Conservation (phyloP, 2,797 vertebrate species). For the Apogon talboti region DNA sequence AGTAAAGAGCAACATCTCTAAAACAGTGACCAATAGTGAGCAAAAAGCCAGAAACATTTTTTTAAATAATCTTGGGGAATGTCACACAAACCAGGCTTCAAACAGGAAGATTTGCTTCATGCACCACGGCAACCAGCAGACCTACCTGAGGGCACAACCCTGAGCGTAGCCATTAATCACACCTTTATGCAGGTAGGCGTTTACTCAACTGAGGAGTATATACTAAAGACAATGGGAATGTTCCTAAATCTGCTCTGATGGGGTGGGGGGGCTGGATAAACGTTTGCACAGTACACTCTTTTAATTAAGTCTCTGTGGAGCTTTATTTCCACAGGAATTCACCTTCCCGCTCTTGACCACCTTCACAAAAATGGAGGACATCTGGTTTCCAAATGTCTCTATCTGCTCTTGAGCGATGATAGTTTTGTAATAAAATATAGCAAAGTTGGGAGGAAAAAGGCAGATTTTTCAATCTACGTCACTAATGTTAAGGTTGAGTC, state of each 20-base stretch:
- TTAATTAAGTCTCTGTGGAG: constrained; percentile 78
- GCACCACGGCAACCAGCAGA: constrained; percentile 45
- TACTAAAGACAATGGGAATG: constrained; percentile 73
- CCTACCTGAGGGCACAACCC: constrained; percentile 63
- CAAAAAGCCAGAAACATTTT: constrained; percentile 22
- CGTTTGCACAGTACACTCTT: constrained; percentile 73
- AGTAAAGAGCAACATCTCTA: constrained; percentile 17
- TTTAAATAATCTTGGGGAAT: constrained; percentile 7
- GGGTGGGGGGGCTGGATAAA: constrained; percentile 74
- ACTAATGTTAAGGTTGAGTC: constrained; percentile 48
- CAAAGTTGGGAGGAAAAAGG: constrained; percentile 32
- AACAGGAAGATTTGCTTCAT: constrained; percentile 41
- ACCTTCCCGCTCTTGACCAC: constrained; percentile 65
- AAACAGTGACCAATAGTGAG: constrained; percentile 4
- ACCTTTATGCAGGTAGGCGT: constrained; percentile 76
- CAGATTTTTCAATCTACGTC: constrained; percentile 33
- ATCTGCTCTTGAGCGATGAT: constrained; percentile 38
- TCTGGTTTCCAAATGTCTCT: constrained; percentile 72
- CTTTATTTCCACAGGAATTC: constrained; percentile 76
- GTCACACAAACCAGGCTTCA: constrained; percentile 34
- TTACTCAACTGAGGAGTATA: constrained; percentile 69
- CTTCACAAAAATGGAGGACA: constrained; percentile 58
- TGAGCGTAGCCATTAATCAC: constrained; percentile 76
- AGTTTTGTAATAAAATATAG: constrained; percentile 47
- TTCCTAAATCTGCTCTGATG: constrained; percentile 71